A percentile compares a stretch with the other conserved stretches of the same genome.
These are phyloP conservation scores for Nesogale talazaci DNA, from an alignment of 2,113 vertebrate species.

Conservation along the genomic window DNA sequence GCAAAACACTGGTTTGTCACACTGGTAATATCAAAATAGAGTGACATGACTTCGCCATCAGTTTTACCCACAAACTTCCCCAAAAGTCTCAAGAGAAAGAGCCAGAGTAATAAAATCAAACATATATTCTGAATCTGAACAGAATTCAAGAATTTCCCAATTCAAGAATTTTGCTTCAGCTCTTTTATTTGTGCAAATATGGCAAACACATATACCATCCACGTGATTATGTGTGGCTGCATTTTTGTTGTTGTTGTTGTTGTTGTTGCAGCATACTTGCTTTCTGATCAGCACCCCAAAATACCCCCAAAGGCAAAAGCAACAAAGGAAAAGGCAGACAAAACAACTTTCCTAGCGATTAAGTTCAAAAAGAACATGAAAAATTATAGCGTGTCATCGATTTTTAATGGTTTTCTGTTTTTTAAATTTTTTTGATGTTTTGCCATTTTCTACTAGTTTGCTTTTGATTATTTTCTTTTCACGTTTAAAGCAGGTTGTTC, in stretches of 20 bases:
- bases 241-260: background rate
- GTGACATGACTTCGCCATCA: background rate
- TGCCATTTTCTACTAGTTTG: too few species aligned
- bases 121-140: background rate
- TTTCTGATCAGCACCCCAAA: background rate
- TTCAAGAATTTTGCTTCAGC: background rate
- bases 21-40: conserved; percentile 13
- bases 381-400: too few species aligned
- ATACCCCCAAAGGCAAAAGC: background rate
- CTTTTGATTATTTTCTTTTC: too few species aligned
- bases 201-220: background rate
- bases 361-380: background rate
- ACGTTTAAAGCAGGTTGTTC: too few species aligned
- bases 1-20: background rate
- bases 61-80: background rate
- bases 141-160: too few species aligned
- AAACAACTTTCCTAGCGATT: background rate
- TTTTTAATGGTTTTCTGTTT: too few species aligned
- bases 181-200: background rate
- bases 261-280: background rate
- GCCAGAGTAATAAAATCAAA: background rate
- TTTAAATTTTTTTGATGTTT: too few species aligned
- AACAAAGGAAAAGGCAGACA: background rate
- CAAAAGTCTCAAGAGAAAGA: background rate
- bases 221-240: background rate